Evolutionary conservation across 2,888 invertebrate genomes (phyloP), one percentile per base, ranked within the genome.

Genomic region (Cataglyphis rosenhaueri): DNA sequence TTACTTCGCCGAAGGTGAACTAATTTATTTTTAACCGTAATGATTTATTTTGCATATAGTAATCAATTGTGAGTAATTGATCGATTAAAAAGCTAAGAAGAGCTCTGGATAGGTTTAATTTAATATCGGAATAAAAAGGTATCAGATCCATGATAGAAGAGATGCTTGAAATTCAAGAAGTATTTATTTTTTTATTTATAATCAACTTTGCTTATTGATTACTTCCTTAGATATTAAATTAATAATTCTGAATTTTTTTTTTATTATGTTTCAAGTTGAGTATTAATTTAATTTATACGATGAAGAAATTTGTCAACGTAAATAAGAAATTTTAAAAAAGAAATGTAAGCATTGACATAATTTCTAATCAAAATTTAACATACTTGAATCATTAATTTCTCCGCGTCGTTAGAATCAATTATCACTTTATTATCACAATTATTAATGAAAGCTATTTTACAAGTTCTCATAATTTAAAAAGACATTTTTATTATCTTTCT

Each of bases 21-120:
- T n/a, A 8, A 79, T 48, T 71, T 48, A 79, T 71, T 59, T 79
- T 35, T 5, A n/a, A 79, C 12, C 9, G 71, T 18, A 21, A 78
- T 59, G 4, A 59, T 71, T n/a, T 44, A 79, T 61, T 35, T 55
- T 18, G 59, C 1, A 25, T 35, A 61, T 25, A 59, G 32, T 70
- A 78, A 57, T 78, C 32, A 32, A 44, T 78, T 59, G 18, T 44
- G 44, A 78, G 5, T 44, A 59, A 78, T 78, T 35, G 18, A 71
- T 15, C 59, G 21, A 32, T 78, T 78, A 70, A 70, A 78, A 71
- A 21, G 18, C 3, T 10, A 12, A 44, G 35, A 3, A 57, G 5
- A 78, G 21, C 9, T 25, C 9, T 25, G 29, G 21, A 55, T 38
- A 66, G 55, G 29, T 55, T 29, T 57, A 65, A 76, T 59, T 65